These are phyloP conservation scores for Diphyllodes magnificus DNA, from an alignment of 2,113 vertebrate genomes.

Conservation along the genomic window DNA sequence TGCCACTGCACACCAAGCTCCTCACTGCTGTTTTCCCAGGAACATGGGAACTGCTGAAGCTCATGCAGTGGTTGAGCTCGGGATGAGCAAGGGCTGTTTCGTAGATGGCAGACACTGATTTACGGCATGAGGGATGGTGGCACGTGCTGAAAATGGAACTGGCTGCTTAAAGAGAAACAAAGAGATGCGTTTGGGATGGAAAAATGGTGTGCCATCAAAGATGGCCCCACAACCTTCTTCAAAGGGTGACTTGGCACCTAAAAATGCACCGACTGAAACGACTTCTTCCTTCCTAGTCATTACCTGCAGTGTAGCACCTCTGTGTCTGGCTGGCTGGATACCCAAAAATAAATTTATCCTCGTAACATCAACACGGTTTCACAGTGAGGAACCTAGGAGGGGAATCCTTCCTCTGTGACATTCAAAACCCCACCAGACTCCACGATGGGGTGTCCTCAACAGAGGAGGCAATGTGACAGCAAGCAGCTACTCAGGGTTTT, in stretches of 20 bases:
- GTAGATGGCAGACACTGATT: background rate
- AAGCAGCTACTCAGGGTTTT: background rate
- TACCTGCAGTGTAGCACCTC: background rate
- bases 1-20: fast-evolving
- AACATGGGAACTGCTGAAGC: background rate
- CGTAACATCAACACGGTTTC: background rate
- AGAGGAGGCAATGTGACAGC: background rate
- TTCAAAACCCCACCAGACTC: background rate
- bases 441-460: fast-evolving
- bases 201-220: background rate
- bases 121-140: background rate
- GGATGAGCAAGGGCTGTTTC: background rate
- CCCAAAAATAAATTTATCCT: background rate
- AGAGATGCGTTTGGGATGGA: background rate
- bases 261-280: background rate
- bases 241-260: background rate
- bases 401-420: background rate
- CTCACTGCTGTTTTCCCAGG: background rate
- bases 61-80: background rate
- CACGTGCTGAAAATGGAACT: background rate
- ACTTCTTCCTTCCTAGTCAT: background rate
- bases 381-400: background rate
- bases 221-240: background rate
- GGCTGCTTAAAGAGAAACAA: background rate
- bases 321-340: background rate